Conservation (phyloP, 2,113 vertebrate genomes). For the Takifugu flavidus region DNA sequence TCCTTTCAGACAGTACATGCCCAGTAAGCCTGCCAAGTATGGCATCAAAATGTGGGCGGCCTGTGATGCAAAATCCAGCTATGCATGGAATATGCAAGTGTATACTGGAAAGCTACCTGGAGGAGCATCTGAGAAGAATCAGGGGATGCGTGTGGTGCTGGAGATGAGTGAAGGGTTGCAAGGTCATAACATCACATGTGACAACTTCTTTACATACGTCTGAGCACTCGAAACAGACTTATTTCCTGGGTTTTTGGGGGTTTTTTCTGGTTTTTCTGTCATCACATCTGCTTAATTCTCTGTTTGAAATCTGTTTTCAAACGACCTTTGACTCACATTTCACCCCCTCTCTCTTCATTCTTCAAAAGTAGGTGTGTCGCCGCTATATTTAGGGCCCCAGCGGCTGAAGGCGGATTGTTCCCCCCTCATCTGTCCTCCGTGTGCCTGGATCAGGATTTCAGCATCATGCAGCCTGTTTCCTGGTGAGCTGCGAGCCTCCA, state of each 20-base stretch:
- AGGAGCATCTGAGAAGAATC: too few species aligned
- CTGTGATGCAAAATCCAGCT: too few species aligned
- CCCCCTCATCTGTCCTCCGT: background rate
- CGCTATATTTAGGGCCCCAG: conserved; percentile 12
- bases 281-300: background rate
- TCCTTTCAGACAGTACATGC: too few species aligned
- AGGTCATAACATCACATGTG: too few species aligned
- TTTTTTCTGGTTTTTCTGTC: background rate
- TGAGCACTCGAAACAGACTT: background rate
- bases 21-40: too few species aligned
- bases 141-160: too few species aligned
- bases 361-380: background rate
- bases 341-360: background rate
- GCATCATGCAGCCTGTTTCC: conserved; percentile 40
- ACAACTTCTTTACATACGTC: too few species aligned
- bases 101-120: too few species aligned
- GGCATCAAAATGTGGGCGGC: too few species aligned
- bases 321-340: background rate
- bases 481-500: conserved; percentile 20
- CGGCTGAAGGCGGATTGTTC: background rate
- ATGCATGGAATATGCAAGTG: too few species aligned
- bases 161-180: too few species aligned
- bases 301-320: conserved; percentile 4
- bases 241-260: background rate
- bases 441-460: conserved; percentile 27